Evolutionary conservation across 2,797 vertebrate species (phyloP), one percentile per base, ranked within the genome.

Genomic region (Labeo calbasu): DNA sequence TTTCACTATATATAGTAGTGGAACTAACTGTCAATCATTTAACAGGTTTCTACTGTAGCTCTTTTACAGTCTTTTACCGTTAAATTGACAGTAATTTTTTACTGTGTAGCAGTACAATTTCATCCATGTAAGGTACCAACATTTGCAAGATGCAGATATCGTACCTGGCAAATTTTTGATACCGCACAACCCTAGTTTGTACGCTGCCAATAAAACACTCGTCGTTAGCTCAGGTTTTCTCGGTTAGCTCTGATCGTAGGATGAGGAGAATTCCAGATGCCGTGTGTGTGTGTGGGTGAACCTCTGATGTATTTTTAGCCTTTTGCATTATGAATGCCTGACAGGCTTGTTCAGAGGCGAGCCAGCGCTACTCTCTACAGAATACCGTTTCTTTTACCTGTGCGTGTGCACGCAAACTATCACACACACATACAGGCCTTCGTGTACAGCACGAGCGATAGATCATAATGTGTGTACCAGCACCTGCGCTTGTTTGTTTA

Each of bases 271-370:
- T 81, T 85, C 77, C 85, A 88, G 80, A 88, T 87, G 28, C 84
- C 87, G 84, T 85, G 77, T 81, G 66, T 85, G 81, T 82, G 84
- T 68, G 65, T 73, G 61, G 71, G 86, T 85, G 77, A 85, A 81
- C 80, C 92, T 94, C 92, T 93, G 92, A 94, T 94, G 93, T 94
- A 94, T 94, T 94, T 94, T 94, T 94, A 94, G 93, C 89, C 15
- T 92, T 92, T 92, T 94, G 91, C 94, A 94, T 94, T 93, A 94
- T 94, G 92, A 93, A 95, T 93, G 92, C 91, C 91, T 93, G 92
- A 93, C 93, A 94, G 92, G 91, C 91, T 91, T 90, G 90, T 88
- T 75, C 90, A 90, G 91, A 92, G 91, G 81, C 66, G 70, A 66
- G 69, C 69, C 76, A 76, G 73, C 87, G 90, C 91, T 93, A 88